phyloP scores from a whole-genome alignment of 2,113 vertebrate species.

The Lampris incognitus region DNA sequence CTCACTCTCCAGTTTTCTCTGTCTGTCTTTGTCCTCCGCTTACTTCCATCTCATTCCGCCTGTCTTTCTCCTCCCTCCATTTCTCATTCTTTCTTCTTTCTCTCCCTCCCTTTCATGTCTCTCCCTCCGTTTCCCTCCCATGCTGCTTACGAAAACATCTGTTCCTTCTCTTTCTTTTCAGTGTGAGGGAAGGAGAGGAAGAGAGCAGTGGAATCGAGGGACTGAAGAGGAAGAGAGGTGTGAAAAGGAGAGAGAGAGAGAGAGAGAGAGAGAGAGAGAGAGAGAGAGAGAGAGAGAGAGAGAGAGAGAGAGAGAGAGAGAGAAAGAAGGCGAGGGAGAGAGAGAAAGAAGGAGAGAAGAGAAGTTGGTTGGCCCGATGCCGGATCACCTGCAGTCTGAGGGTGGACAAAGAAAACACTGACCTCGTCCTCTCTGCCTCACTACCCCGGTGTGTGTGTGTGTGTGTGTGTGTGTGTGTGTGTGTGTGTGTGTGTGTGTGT shows the following conservation, averaged over 20 bases:
- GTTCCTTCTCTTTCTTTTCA: no score
- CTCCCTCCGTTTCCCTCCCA: background rate
- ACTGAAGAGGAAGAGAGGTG: background rate
- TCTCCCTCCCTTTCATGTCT: background rate
- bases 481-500: constrained; percentile 1
- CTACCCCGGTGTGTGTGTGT: background rate
- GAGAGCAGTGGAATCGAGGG: background rate
- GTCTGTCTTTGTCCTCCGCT: no score
- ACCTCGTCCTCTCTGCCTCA: background rate
- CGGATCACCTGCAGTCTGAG: background rate
- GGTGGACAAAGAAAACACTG: background rate
- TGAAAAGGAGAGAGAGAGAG: background rate
- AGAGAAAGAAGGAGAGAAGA: constrained; percentile 37
- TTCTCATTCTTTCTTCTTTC: no score
- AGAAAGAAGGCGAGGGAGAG: background rate
- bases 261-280: no score
- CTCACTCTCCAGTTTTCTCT: no score
- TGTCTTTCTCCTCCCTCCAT: no score
- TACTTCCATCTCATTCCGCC: no score
- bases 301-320: constrained; percentile 33
- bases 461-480: constrained; percentile 19
- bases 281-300: constrained; percentile 23
- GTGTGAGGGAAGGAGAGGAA: background rate
- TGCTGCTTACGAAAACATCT: no score
- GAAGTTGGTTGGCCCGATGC: constrained; percentile 10